Evolutionary conservation across 2,888 invertebrate species (phyloP).

Genomic region (Spodoptera picta): DNA sequence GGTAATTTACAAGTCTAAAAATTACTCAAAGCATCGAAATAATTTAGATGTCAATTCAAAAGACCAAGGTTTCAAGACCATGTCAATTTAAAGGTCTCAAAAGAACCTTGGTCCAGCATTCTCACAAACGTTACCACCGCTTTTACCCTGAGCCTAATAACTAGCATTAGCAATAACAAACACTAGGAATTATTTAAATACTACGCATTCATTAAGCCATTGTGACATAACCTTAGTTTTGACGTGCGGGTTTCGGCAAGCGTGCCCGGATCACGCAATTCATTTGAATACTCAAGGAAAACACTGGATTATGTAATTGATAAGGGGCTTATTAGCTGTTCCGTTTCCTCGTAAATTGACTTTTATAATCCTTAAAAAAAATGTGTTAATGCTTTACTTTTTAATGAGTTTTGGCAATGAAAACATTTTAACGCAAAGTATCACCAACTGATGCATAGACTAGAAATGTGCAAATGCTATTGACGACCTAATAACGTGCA

Average conservation of each 20-base stretch:
- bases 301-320: conserved; percentile 65
- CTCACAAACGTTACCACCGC: conserved; percentile 15
- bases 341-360: conserved; percentile 51
- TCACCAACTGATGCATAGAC: too few relatives aligned
- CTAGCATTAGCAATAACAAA: conserved; percentile 50
- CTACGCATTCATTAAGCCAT: conserved; percentile 58
- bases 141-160: conserved; percentile 45
- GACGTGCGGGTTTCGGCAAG: conserved; percentile 55
- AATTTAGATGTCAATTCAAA: too few relatives aligned
- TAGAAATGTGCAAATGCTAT: too few relatives aligned
- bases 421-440: too few relatives aligned
- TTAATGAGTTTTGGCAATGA: conserved; percentile 4
- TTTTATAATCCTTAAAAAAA: conserved; percentile 39
- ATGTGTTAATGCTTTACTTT: conserved; percentile 22
- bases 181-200: conserved; percentile 60
- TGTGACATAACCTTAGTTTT: conserved; percentile 60
- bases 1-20: too few relatives aligned
- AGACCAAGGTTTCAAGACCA: not conserved
- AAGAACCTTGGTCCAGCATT: conserved; percentile 13
- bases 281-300: conserved; percentile 70
- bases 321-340: conserved; percentile 52
- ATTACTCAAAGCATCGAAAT: too few relatives aligned
- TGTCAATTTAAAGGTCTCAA: conserved; percentile 1
- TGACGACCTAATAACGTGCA: too few relatives aligned
- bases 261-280: conserved; percentile 63